These are phyloP conservation scores for Scatophagus argus DNA, from an alignment of 2,113 vertebrate species.

Conservation along the genomic window DNA sequence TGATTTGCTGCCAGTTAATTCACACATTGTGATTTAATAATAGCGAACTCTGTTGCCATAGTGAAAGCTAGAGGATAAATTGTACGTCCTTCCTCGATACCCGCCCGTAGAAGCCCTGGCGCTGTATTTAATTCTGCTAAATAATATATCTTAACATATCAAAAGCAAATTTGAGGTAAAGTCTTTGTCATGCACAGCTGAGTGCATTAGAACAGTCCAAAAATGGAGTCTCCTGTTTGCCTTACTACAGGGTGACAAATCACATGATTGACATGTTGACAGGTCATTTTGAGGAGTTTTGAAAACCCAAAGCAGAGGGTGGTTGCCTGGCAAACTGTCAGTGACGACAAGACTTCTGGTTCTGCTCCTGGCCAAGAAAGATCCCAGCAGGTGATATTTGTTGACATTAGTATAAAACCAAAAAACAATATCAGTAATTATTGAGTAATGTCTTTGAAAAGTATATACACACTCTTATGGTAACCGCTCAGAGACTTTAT, in stretches of 20 bases:
- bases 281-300: not conserved
- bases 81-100: not conserved
- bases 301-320: not conserved
- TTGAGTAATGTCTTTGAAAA: constrained; percentile 24
- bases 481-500: constrained; percentile 26
- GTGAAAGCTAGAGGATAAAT: constrained; percentile 28
- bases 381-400: constrained; percentile 8
- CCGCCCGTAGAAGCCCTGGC: not conserved
- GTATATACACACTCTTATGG: constrained; percentile 4
- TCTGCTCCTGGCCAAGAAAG: not conserved
- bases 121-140: not conserved
- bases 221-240: not conserved
- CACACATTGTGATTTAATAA: constrained; percentile 7
- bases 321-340: not conserved
- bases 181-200: not conserved
- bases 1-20: not conserved
- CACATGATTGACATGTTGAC: no score
- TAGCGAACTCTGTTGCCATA: constrained; percentile 9
- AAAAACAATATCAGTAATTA: constrained; percentile 27
- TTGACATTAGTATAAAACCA: not conserved
- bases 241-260: not conserved
- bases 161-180: not conserved
- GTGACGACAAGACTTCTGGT: not conserved
- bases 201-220: not conserved
- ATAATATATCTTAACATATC: not conserved